Base-by-base conservation (phyloP, 2,797 vertebrate species). In the Decapterus maruadsi region DNA sequence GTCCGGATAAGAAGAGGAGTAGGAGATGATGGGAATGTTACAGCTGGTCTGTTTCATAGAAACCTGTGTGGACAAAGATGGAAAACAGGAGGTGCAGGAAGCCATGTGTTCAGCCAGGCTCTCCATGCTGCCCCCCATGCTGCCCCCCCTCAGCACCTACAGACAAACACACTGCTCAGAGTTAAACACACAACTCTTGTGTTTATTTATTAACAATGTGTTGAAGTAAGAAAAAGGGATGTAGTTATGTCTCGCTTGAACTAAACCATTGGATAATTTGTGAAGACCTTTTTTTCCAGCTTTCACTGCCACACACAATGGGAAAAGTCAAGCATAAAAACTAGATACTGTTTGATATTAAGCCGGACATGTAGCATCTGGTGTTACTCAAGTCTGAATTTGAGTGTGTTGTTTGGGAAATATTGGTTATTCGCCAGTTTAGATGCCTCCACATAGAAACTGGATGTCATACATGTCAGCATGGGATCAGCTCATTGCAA, bases 31-130 rank as follows among this genome's bases (percentile, higher is more conserved):
- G 74, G 70, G 60, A 73, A 63, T 69, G 73, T 71, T 75, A 68
- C 90, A 89, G 90, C 81, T 88, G 87, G 70, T 76, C 70, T 83
- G 63, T 78, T 71, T 87, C 67, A 83, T 38, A 48, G 54, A 65
- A 68, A 80, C 53, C n/a, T 78, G 65, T 0, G 42, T 29, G 1
- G 56, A 76, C 51, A 80, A 34, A 80, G 57, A 85, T 65, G 34
- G 36, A 68, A 78, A 82, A 80, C 60, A 74, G 43, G 64, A 67
- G 45, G 72, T 40, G 75, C 67, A 84, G 76, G 14, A 7, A 63
- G 51, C 64, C 78, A 70, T 78, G 59, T 79, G 82, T 20, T 75
- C 73, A 38, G 64, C 38, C 19, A 72, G 72, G 55, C 71, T 79
- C 64, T 13, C 22, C 20, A 3, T 19, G 26, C 51, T 70, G 34